These are phyloP conservation scores for Euglossa dilemma DNA, from an alignment of 1,140 invertebrate species.

Conservation along the genomic window DNA sequence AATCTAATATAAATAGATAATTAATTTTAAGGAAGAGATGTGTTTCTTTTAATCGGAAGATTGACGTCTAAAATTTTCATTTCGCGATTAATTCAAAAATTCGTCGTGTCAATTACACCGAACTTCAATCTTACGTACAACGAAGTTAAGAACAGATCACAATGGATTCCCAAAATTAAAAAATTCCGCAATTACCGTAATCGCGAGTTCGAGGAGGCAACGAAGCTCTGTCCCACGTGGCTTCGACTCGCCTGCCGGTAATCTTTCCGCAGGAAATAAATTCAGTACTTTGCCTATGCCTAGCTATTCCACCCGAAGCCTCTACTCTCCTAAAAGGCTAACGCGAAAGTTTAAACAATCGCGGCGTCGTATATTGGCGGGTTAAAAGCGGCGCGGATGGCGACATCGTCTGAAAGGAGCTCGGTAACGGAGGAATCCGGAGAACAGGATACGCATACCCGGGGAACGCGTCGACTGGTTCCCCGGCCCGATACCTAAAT, in stretches of 20 bases:
- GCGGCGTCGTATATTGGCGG: neutral
- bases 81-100: no score
- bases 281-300: neutral
- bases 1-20: no score
- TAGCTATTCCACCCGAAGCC: neutral
- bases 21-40: no score
- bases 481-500: slow-evolving; percentile 18
- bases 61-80: no score
- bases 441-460: neutral
- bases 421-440: neutral
- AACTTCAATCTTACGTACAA: no score
- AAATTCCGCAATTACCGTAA: neutral
- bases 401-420: neutral
- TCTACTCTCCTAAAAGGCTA: neutral
- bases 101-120: no score
- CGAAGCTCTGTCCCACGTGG: neutral
- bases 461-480: neutral
- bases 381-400: neutral
- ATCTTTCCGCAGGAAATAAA: neutral
- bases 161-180: no score
- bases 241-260: neutral
- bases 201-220: neutral
- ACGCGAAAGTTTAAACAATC: neutral
- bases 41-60: no score
- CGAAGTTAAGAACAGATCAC: no score